These are phyloP conservation scores for Paedocypris sp. DNA, from an alignment of 2,113 vertebrate species.

Conservation along the genomic window DNA sequence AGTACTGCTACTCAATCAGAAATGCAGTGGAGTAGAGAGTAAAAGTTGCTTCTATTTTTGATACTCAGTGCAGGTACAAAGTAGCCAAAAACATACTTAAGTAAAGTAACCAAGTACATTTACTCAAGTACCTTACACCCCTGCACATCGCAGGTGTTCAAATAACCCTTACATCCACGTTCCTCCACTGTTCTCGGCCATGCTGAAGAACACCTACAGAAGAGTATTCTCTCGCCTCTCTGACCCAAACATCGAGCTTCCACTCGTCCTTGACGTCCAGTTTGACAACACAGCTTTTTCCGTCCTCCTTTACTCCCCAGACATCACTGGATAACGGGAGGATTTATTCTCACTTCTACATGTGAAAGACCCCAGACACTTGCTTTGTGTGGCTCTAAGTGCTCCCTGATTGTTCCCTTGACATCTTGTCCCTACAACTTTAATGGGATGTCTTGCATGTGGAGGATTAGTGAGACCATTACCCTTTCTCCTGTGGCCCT, in stretches of 20 bases:
- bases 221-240: not conserved
- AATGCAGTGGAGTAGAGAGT: too few relatives aligned
- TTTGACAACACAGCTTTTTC: conserved; percentile 18
- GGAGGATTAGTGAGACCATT: conserved; percentile 23
- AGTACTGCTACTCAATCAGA: too few relatives aligned
- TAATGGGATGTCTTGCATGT: conserved; percentile 25
- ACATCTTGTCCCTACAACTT: conserved; percentile 27
- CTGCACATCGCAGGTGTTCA: too few relatives aligned
- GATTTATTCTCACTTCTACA: conserved; percentile 33
- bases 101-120: too few relatives aligned
- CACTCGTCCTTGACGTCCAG: conserved; percentile 12
- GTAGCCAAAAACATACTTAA: too few relatives aligned
- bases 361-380: conserved; percentile 18
- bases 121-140: too few relatives aligned
- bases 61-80: too few relatives aligned
- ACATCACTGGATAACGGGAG: conserved; percentile 16
- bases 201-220: too few relatives aligned
- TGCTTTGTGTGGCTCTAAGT: conserved; percentile 29
- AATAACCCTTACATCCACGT: too few relatives aligned
- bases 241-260: conserved; percentile 11
- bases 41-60: too few relatives aligned
- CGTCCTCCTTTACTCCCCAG: too few relatives aligned
- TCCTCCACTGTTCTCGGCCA: too few relatives aligned
- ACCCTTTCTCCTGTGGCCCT: not conserved
- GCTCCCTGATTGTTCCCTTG: conserved; percentile 31